phyloP scores from a whole-genome alignment of 2,888 invertebrate species.

The Hypsopygia costalis region DNA sequence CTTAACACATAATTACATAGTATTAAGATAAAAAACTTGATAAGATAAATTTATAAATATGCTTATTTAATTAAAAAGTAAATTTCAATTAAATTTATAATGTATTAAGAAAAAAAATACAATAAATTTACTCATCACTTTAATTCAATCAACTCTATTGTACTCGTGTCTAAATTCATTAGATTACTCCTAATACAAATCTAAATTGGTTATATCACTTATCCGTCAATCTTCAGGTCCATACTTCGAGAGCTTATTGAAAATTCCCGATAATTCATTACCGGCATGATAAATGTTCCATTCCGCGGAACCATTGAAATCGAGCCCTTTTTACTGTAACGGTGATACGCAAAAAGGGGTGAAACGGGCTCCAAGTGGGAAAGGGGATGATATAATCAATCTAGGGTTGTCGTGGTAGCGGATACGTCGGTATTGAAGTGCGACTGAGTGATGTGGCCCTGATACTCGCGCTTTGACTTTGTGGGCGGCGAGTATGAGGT shows the following conservation, averaged over 20 bases:
- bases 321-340: constrained; percentile 72
- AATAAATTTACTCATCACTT: no score
- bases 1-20: no score
- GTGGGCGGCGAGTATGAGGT: constrained; percentile 6
- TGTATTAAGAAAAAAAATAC: no score
- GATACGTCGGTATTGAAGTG: constrained; percentile 44
- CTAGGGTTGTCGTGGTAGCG: constrained; percentile 52
- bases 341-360: constrained; percentile 77
- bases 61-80: no score
- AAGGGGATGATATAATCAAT: constrained; percentile 75
- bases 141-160: no score
- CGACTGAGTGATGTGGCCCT: constrained; percentile 30
- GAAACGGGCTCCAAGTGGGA: constrained; percentile 54
- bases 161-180: no score
- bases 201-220: background rate
- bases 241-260: constrained; percentile 50
- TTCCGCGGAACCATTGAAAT: constrained; percentile 63
- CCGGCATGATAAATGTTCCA: constrained; percentile 73
- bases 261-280: constrained; percentile 76
- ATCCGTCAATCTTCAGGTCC: constrained; percentile 9
- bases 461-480: constrained; percentile 15
- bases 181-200: no score
- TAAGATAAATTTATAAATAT: no score
- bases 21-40: no score
- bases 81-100: no score